phyloP scores from a whole-genome alignment of 2,113 vertebrate species.

The Ailurus styani region DNA sequence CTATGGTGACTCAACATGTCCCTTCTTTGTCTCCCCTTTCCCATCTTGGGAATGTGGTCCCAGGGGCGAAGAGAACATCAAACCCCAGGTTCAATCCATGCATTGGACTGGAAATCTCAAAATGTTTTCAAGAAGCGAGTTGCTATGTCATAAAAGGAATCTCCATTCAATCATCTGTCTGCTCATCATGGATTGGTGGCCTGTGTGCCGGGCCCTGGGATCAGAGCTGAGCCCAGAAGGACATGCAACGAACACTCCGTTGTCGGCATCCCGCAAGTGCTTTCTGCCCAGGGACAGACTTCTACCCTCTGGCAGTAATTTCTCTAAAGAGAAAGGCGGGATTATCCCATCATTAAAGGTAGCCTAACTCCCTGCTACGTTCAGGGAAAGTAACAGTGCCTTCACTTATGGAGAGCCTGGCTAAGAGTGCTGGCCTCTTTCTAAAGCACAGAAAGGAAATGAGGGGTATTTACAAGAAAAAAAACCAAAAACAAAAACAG shows the following conservation, averaged over 20 bases:
- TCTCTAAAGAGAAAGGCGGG: not conserved
- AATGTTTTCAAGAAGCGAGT: not conserved
- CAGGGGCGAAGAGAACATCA: not conserved
- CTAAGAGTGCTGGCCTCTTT: not conserved
- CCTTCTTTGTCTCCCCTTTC: too few species aligned
- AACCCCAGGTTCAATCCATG: not conserved
- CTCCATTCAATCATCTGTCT: not conserved
- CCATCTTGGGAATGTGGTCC: rapidly evolving
- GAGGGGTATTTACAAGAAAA: not conserved
- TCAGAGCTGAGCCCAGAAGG: not conserved
- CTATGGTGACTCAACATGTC: not conserved
- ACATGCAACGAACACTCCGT: rapidly evolving
- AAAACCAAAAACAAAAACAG: not conserved
- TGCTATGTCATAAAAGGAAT: too few species aligned
- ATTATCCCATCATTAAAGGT: not conserved
- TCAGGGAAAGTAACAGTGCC: not conserved
- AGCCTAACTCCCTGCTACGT: not conserved
- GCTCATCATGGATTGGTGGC: not conserved
- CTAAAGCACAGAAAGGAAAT: not conserved
- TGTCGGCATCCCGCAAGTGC: rapidly evolving
- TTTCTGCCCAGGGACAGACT: not conserved
- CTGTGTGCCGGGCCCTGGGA: not conserved
- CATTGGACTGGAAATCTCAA: not conserved
- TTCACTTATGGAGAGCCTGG: not conserved
- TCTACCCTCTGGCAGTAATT: not conserved